phyloP scores from a whole-genome alignment of 2,888 invertebrate species.

The Hesperia comma region DNA sequence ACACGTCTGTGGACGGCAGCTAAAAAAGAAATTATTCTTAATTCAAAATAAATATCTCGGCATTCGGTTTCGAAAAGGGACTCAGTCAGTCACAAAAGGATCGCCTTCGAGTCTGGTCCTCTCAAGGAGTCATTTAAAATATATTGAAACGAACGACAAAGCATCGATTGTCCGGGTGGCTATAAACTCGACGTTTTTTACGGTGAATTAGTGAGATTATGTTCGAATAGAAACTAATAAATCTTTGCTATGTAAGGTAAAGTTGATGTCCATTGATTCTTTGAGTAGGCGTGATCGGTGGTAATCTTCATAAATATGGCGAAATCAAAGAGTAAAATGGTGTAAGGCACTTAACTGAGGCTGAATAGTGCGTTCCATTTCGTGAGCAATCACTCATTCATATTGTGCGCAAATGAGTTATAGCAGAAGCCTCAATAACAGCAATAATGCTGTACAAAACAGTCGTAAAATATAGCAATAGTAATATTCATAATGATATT shows the following conservation, averaged over 20 bases:
- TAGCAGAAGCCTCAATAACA: not conserved
- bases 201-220: slow-evolving; percentile 81
- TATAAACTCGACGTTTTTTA: slow-evolving; percentile 76
- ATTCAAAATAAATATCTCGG: slow-evolving; percentile 69
- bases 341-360: slow-evolving; percentile 22
- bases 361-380: slow-evolving; percentile 28
- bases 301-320: slow-evolving; percentile 77
- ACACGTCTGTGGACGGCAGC: slow-evolving; percentile 77
- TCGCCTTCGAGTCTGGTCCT: slow-evolving; percentile 64
- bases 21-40: slow-evolving; percentile 80
- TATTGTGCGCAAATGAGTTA: slow-evolving; percentile 21
- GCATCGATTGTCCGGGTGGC: slow-evolving; percentile 71
- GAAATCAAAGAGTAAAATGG: slow-evolving; percentile 34
- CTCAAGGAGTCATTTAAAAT: slow-evolving; percentile 78
- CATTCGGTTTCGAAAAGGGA: slow-evolving; percentile 67
- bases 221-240: slow-evolving; percentile 78
- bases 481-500: too few species aligned
- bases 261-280: slow-evolving; percentile 73
- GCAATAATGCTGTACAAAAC: slow-evolving; percentile 1
- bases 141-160: slow-evolving; percentile 78
- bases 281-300: slow-evolving; percentile 72
- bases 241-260: slow-evolving; percentile 63
- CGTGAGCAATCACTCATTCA: slow-evolving; percentile 29
- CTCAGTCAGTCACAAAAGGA: slow-evolving; percentile 73
- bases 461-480: slow-evolving; percentile 1